Conservation (phyloP, 2,888 invertebrate species). For the Ferdinandea cuprea region DNA sequence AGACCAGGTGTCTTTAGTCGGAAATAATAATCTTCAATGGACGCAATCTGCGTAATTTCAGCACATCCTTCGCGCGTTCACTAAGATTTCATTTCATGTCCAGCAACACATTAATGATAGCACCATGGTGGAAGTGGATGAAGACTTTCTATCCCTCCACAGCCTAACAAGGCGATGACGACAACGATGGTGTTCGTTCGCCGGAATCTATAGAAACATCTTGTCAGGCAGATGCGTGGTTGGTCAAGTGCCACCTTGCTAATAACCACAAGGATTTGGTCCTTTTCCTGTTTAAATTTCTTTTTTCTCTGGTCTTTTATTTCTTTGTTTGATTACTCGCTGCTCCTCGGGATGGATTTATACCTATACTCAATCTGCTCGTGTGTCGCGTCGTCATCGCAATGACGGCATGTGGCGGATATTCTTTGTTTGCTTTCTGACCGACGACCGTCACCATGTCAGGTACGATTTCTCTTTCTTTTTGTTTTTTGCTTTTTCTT, state of each 20-base stretch:
- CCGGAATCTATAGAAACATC: slow-evolving; percentile 66
- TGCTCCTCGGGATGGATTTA: slow-evolving; percentile 53
- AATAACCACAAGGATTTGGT: slow-evolving; percentile 69
- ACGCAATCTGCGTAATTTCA: slow-evolving; percentile 63
- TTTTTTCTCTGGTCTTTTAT: slow-evolving; percentile 12
- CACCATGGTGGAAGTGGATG: slow-evolving; percentile 30
- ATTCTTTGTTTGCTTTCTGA: slow-evolving; percentile 45
- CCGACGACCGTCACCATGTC: background rate
- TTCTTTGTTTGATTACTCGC: slow-evolving; percentile 67
- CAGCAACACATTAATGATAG: slow-evolving; percentile 34
- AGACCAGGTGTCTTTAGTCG: slow-evolving; percentile 57
- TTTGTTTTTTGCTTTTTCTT: no score
- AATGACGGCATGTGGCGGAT: slow-evolving; percentile 63
- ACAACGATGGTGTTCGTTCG: slow-evolving; percentile 29
- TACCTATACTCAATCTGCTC: slow-evolving; percentile 47
- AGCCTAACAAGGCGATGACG: slow-evolving; percentile 52
- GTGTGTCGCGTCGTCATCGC: background rate
- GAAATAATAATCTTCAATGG: slow-evolving; percentile 61
- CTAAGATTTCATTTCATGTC: slow-evolving; percentile 68
- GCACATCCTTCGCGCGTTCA: slow-evolving; percentile 31
- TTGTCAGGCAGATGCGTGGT: slow-evolving; percentile 67
- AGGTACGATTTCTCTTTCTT: slow-evolving; percentile 21
- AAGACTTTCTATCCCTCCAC: slow-evolving; percentile 68
- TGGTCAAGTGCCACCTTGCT: slow-evolving; percentile 67
- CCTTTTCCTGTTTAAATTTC: slow-evolving; percentile 40